Base-by-base conservation (phyloP, 2,113 vertebrate genomes). In the Oncorhynchus mykiss region DNA sequence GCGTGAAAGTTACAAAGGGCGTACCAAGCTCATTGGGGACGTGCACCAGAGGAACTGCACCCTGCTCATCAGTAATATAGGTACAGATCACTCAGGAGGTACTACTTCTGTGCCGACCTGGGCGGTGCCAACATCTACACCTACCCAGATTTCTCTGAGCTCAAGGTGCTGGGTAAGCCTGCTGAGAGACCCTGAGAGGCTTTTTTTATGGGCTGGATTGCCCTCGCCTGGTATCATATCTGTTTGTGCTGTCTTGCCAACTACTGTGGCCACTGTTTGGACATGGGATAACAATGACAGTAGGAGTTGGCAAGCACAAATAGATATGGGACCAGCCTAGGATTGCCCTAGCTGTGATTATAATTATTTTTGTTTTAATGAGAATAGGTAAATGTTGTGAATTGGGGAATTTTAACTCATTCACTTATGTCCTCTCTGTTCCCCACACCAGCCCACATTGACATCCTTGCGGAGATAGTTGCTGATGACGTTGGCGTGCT, bases 91-190 rank as follows among this genome's bases (percentile, higher is more conserved):
- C 82, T 92, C 94, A 0, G 96, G 72, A 95, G 91, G 89, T 97
- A 97, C 78, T 97, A 96, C 91, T 97, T 97, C 82, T 93, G 96
- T 0, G 95, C 94, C 0, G 96, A 97, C 86, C 91, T 97, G 1
- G 96, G 96, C 0, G 95, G 96, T 78, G 95, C 96, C 80, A 97
- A 97, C 84, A 95, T 96, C 85, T 97, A 96, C 74, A 97, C 95
- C 6, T 97, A 92, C 86, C 95, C 95, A 0, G 96, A 97, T 85
- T 96, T 91, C 76, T 85, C 94, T 49, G 93, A 96, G 74, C 93
- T 97, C 66, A 95, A 95, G 82, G 92, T 97, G 82, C 86, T 96
- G 84, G 95, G 96, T 97, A 91, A 92, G 93, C 74, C 4, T 51
- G 39, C n/a, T 27, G 70, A 73, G 49, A 54, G 49, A 45, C 27